Percentiles rank a stretch among this genome's conserved stretches.
Conservation (phyloP, 2,797 vertebrate genomes). For the Crenichthys baileyi region DNA sequence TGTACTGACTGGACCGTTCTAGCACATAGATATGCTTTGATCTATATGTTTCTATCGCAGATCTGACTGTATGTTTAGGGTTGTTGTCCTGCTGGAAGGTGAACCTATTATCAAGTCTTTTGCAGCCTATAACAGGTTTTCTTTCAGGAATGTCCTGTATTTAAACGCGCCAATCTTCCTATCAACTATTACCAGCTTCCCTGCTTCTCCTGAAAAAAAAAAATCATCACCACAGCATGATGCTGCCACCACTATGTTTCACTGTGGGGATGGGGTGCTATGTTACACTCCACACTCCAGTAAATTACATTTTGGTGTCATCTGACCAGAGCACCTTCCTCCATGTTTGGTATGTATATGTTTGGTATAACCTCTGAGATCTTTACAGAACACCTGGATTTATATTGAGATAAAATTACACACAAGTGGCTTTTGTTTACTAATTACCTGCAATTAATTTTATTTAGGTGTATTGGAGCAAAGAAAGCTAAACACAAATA, state of each 20-base stretch:
- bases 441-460: background rate
- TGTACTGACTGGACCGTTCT: background rate
- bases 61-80: background rate
- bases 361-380: no score
- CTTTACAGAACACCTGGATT: background rate
- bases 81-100: background rate
- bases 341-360: no score
- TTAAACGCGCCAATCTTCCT: background rate
- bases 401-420: background rate
- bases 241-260: background rate
- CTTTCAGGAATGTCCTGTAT: background rate
- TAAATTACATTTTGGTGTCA: no score
- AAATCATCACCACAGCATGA: background rate
- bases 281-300: no score
- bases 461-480: background rate
- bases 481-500: background rate
- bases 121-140: background rate
- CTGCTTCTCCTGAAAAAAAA: background rate
- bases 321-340: no score
- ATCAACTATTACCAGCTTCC: background rate
- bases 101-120: background rate
- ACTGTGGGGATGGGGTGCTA: background rate
- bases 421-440: conserved; percentile 1
- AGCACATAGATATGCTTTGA: background rate
- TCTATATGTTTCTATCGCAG: background rate